Evolutionary conservation across 2,888 invertebrate genomes (phyloP).

Genomic region (Oeneis ivallda): DNA sequence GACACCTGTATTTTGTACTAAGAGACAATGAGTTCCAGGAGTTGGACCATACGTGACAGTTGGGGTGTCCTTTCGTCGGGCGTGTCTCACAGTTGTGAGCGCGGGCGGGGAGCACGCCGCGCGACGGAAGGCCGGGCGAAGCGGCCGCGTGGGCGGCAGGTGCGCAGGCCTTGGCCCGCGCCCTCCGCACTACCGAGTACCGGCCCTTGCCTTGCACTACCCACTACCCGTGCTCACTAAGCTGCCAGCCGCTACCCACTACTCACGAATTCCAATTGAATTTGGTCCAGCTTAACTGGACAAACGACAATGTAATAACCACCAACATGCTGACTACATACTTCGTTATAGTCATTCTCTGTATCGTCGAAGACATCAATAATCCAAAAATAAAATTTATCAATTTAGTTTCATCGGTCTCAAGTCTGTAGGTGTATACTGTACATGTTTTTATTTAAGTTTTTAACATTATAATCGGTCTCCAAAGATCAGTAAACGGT

Average conservation of each 20-base stretch:
- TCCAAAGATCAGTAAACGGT: too few species aligned
- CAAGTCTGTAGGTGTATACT: too few species aligned
- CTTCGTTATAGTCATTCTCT: background rate
- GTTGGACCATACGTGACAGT: background rate
- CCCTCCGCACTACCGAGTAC: slow-evolving; percentile 65
- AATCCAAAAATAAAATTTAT: too few species aligned
- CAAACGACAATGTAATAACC: background rate
- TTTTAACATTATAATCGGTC: too few species aligned
- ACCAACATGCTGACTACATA: background rate
- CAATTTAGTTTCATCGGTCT: too few species aligned
- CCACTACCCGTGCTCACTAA: slow-evolving; percentile 12
- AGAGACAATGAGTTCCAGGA: background rate
- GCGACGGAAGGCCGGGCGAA: slow-evolving; percentile 42
- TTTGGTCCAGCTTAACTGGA: slow-evolving; percentile 21
- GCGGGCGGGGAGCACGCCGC: slow-evolving; percentile 39
- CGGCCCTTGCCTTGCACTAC: slow-evolving; percentile 62
- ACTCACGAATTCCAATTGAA: slow-evolving; percentile 10
- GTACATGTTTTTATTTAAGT: too few species aligned
- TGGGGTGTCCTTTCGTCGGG: slow-evolving; percentile 5
- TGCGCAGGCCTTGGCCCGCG: slow-evolving; percentile 60
- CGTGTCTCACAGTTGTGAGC: slow-evolving; percentile 32
- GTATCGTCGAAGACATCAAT: too few species aligned
- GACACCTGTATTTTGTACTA: background rate
- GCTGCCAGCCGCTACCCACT: slow-evolving; percentile 25
- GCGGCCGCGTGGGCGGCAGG: slow-evolving; percentile 51